A percentile compares a stretch with the other conserved stretches of the same genome.
phyloP scores from a whole-genome alignment of 2,113 vertebrate genomes.

The Rhabdornis inornatus region DNA sequence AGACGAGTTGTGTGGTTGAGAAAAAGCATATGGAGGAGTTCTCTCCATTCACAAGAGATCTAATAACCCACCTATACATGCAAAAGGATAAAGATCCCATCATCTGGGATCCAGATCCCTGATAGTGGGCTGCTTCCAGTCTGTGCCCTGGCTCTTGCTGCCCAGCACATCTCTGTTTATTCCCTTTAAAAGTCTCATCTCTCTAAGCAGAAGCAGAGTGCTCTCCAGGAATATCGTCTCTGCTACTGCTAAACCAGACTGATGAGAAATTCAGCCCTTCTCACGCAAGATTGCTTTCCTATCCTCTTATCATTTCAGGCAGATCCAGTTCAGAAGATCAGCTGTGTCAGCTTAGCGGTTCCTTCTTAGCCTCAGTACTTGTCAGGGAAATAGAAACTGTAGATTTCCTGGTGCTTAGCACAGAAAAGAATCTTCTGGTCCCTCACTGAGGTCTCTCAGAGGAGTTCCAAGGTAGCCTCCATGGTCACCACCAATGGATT shows the following conservation, averaged over 20 bases:
- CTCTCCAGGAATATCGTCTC: background rate
- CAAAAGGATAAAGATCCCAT: background rate
- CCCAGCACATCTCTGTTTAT: background rate
- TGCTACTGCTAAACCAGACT: background rate
- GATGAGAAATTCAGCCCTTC: constrained; percentile 8
- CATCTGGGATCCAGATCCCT: background rate
- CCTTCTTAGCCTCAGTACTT: background rate
- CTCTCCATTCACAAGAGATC: background rate
- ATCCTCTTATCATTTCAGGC: background rate
- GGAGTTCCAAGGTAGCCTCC: background rate
- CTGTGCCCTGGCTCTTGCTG: background rate
- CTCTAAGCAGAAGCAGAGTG: background rate
- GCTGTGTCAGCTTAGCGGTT: background rate
- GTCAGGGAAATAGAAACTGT: background rate
- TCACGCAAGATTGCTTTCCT: background rate
- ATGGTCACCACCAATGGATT: background rate
- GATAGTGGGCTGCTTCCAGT: background rate
- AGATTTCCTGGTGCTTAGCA: background rate
- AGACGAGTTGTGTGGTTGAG: background rate
- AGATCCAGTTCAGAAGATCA: background rate
- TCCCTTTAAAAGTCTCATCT: background rate
- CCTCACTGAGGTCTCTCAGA: background rate
- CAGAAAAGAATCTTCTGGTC: background rate
- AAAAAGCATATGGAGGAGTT: background rate
- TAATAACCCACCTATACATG: background rate